A percentile compares a stretch with the other conserved stretches of the same genome.
phyloP scores from a whole-genome alignment of 2,888 invertebrate species.

The Dynastes maya region DNA sequence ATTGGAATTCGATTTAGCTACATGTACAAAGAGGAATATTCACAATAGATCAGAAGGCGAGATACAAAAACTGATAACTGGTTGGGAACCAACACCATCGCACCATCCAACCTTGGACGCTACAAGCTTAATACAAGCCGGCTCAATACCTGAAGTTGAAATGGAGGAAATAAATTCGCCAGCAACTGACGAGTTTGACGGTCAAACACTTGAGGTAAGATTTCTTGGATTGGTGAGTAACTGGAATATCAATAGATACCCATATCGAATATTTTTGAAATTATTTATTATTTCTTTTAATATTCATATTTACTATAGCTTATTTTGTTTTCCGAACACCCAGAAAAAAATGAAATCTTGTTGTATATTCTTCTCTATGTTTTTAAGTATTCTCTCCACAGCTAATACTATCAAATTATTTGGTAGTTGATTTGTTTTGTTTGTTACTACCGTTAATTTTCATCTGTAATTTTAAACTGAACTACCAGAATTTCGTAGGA shows the following conservation, averaged over 20 bases:
- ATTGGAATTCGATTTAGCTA: constrained; percentile 85
- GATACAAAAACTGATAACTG: constrained; percentile 80
- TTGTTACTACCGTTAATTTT: constrained; percentile 42
- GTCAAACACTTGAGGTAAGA: constrained; percentile 69
- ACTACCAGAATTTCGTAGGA: constrained; percentile 67
- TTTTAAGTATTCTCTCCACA: constrained; percentile 51
- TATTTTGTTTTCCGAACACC: too few species aligned
- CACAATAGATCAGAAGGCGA: constrained; percentile 87
- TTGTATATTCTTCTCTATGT: constrained; percentile 15
- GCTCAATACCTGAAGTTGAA: constrained; percentile 86
- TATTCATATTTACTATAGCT: too few species aligned
- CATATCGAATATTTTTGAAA: constrained; percentile 15
- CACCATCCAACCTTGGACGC: constrained; percentile 88
- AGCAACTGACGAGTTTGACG: constrained; percentile 70
- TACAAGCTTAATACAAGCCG: constrained; percentile 86
- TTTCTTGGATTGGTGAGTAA: constrained; percentile 49
- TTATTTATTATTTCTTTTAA: constrained; percentile 34
- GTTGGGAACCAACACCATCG: constrained; percentile 86
- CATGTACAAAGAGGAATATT: constrained; percentile 87
- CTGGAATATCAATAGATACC: constrained; percentile 17
- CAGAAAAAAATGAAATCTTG: constrained; percentile 26
- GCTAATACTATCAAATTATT: constrained; percentile 45
- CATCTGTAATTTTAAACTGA: constrained; percentile 55
- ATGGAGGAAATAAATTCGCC: constrained; percentile 77
- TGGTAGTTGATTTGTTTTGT: constrained; percentile 42